Evolutionary conservation across 2,113 vertebrate species (phyloP).

Genomic region (Sinocyclocheilus maitianheensis): DNA sequence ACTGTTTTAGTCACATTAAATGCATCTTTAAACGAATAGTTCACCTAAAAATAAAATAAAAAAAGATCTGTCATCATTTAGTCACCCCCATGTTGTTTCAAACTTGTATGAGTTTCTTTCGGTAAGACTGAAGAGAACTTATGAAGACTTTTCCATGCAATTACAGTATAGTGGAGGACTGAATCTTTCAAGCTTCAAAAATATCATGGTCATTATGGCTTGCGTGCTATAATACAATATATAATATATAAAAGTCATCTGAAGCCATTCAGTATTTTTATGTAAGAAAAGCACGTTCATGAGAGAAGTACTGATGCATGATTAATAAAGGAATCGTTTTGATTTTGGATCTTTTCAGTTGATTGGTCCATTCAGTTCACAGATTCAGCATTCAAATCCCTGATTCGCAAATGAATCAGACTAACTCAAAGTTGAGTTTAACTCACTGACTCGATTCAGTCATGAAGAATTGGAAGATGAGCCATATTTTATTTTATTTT

Average conservation of each 20-base stretch:
- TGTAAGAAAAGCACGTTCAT: neutral
- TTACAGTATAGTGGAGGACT: neutral
- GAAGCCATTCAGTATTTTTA: neutral
- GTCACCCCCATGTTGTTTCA: neutral
- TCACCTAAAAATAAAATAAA: neutral
- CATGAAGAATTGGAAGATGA: neutral
- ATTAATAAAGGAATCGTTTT: neutral
- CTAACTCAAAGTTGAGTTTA: neutral
- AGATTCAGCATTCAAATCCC: no score
- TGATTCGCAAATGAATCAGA: neutral
- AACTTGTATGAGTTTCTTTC: neutral
- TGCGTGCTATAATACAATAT: neutral
- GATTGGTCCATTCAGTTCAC: slow-evolving; percentile 4
- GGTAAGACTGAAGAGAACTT: neutral
- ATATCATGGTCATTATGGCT: neutral
- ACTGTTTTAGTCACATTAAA: slow-evolving; percentile 7
- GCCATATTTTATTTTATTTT: neutral
- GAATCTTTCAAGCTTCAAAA: neutral
- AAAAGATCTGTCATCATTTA: neutral
- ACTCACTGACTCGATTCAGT: neutral
- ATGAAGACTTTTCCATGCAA: neutral
- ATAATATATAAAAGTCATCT: neutral
- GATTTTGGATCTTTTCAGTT: neutral
- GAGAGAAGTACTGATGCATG: neutral
- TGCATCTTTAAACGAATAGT: neutral